Conservation (phyloP, 2,113 vertebrate genomes). For the Gobiocypris rarus region DNA sequence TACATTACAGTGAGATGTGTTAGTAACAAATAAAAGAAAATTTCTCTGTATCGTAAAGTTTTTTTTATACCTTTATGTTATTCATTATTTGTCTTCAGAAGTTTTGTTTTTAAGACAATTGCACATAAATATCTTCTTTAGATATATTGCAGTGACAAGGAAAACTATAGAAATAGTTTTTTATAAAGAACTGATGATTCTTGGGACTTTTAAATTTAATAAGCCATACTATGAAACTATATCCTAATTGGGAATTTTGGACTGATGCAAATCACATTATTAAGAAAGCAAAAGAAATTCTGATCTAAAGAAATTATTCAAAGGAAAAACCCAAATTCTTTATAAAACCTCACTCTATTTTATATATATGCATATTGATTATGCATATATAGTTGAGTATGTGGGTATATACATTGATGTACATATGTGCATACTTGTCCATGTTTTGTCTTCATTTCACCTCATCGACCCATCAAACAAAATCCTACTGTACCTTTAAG, state of each 20-base stretch:
- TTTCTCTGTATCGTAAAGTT: background rate
- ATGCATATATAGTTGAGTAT: constrained; percentile 78
- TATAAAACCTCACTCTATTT: constrained; percentile 81
- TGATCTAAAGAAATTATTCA: background rate
- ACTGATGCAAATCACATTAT: constrained; percentile 56
- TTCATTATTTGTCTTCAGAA: background rate
- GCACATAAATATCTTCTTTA: constrained; percentile 69
- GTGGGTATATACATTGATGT: constrained; percentile 62
- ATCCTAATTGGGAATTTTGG: constrained; percentile 56
- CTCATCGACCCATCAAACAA: constrained; percentile 35
- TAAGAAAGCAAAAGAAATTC: constrained; percentile 50
- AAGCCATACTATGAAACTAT: background rate
- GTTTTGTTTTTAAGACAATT: constrained; percentile 16
- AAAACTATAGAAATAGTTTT: constrained; percentile 72
- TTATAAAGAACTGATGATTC: constrained; percentile 75
- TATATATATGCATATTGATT: constrained; percentile 76
- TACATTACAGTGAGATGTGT: background rate
- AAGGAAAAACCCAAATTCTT: constrained; percentile 66
- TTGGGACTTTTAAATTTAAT: constrained; percentile 63
- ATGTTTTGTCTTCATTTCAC: constrained; percentile 68
- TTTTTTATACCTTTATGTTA: background rate
- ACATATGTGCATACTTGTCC: constrained; percentile 70
- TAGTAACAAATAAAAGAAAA: background rate
- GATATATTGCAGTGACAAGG: constrained; percentile 69
- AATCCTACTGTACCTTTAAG: constrained; percentile 58